Conservation (phyloP, 2,888 invertebrate species). For the Graphium colonna region DNA sequence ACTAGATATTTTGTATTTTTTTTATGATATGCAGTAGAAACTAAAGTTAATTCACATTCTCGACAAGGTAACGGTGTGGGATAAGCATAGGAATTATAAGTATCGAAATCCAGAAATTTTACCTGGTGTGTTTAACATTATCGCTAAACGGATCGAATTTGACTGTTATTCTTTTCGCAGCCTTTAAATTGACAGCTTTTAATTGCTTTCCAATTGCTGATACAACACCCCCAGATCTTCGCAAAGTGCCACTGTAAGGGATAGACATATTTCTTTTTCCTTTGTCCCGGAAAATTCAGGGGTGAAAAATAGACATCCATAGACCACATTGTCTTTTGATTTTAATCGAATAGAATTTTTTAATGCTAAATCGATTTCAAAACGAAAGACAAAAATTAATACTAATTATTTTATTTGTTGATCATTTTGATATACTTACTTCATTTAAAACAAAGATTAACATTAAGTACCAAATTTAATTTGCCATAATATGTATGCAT, state of each 20-base stretch:
- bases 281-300: conserved; percentile 27
- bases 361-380: too few relatives aligned
- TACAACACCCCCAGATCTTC: conserved; percentile 83
- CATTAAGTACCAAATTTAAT: too few relatives aligned
- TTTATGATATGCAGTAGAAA: too few relatives aligned
- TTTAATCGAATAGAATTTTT: neutral
- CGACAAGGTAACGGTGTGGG: too few relatives aligned
- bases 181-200: conserved; percentile 86
- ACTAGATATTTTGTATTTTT: too few relatives aligned
- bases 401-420: too few relatives aligned
- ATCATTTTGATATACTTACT: too few relatives aligned
- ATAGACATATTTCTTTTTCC: conserved; percentile 83
- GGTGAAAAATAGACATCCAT: conserved; percentile 26
- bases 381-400: too few relatives aligned
- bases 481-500: too few relatives aligned
- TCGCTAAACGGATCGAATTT: conserved; percentile 92
- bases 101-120: neutral
- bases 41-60: too few relatives aligned
- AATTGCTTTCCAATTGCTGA: conserved; percentile 88
- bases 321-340: conserved; percentile 3
- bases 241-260: conserved; percentile 83
- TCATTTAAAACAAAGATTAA: too few relatives aligned
- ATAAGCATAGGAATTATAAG: neutral
- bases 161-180: conserved; percentile 87
- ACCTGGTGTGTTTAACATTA: conserved; percentile 83